Conservation (phyloP, 2,113 vertebrate species). For the Burhinus bistriatus region DNA sequence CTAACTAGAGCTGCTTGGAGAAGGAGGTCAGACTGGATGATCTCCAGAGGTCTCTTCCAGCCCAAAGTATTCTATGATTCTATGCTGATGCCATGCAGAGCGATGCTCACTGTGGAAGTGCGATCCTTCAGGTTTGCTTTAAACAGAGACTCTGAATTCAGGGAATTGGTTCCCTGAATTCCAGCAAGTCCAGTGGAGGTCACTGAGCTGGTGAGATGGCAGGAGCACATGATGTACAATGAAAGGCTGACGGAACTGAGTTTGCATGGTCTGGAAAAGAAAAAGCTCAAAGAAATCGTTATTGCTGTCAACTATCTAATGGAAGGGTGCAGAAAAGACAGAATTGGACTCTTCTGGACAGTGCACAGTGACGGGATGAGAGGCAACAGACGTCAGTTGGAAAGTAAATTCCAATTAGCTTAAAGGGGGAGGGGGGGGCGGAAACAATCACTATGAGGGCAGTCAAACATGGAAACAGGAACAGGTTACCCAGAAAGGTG, state of each 20-base stretch:
- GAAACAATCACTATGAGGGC: neutral
- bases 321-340: neutral
- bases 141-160: too few species aligned
- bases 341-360: neutral
- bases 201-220: too few species aligned
- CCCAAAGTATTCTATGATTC: neutral
- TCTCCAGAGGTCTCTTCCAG: neutral
- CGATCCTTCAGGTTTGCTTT: too few species aligned
- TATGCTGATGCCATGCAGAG: neutral
- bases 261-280: neutral
- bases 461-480: neutral
- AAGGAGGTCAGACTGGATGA: neutral
- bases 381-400: neutral
- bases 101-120: too few species aligned
- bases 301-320: neutral
- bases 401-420: neutral
- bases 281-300: neutral
- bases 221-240: too few species aligned
- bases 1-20: neutral
- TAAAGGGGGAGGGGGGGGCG: neutral
- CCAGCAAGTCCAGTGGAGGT: too few species aligned
- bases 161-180: too few species aligned
- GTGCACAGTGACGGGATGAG: neutral
- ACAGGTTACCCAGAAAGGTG: neutral
- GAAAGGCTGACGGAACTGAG: neutral